Percentiles rank a stretch among this genome's conserved stretches.
Conservation (phyloP, 2,797 vertebrate species). For the Muscicapa striata region DNA sequence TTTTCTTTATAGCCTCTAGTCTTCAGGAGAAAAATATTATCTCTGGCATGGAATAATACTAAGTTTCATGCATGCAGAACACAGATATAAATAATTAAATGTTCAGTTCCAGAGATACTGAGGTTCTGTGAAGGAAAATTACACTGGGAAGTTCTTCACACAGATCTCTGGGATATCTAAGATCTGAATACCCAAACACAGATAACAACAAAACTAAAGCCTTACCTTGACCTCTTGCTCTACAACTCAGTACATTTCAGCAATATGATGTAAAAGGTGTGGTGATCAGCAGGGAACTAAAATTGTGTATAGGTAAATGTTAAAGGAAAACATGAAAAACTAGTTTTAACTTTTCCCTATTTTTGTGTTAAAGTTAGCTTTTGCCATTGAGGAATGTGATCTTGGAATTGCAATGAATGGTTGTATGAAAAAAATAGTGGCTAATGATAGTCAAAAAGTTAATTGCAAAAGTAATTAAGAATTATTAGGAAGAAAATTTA, state of each 20-base stretch:
- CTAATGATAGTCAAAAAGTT: not conserved
- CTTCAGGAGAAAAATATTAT: not conserved
- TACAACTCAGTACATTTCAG: not conserved
- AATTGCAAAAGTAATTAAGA: not conserved
- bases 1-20: not conserved
- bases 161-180: not conserved
- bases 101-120: not conserved
- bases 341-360: not conserved
- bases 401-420: not conserved
- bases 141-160: not conserved
- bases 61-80: not conserved
- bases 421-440: not conserved
- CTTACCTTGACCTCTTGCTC: not conserved
- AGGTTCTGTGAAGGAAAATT: constrained; percentile 6
- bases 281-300: not conserved
- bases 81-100: constrained; percentile 12
- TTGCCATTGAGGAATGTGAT: not conserved
- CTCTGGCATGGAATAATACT: not conserved
- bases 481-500: not conserved
- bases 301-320: not conserved
- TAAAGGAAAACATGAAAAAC: not conserved
- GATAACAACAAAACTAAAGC: not conserved
- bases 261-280: not conserved
- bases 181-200: not conserved
- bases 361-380: not conserved